phyloP scores from a whole-genome alignment of 2,888 invertebrate species.

The Agrypnus murinus region DNA sequence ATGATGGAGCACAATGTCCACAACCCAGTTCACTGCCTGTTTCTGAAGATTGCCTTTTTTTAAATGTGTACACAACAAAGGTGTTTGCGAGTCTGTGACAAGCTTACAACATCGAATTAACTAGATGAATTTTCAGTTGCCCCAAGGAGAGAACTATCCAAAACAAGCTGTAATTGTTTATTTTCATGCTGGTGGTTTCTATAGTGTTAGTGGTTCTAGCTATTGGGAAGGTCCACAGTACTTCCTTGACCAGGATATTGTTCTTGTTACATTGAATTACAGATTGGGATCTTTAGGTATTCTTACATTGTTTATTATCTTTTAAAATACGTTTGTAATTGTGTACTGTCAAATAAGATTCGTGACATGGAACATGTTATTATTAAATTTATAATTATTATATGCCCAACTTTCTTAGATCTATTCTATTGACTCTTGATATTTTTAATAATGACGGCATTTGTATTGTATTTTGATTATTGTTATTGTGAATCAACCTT shows the following conservation, averaged over 20 bases:
- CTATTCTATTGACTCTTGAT: no score
- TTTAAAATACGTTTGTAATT: neutral
- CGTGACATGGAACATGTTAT: no score
- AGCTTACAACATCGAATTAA: no score
- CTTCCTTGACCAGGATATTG: slow-evolving; percentile 78
- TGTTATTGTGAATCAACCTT: no score
- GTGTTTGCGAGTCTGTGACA: no score
- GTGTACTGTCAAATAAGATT: neutral
- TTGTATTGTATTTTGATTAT: no score
- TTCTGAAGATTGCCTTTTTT: slow-evolving; percentile 78
- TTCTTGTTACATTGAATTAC: slow-evolving; percentile 80
- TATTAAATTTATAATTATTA: no score
- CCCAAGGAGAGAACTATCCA: slow-evolving; percentile 55
- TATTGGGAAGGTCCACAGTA: slow-evolving; percentile 74
- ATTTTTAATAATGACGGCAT: neutral
- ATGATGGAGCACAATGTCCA: slow-evolving; percentile 66
- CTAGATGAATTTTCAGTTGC: slow-evolving; percentile 59
- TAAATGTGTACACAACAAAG: slow-evolving; percentile 77
- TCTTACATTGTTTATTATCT: no score
- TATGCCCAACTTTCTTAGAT: no score
- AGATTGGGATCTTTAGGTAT: slow-evolving; percentile 74
- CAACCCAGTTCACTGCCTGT: slow-evolving; percentile 67
- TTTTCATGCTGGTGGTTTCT: slow-evolving; percentile 78
- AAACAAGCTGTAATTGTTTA: slow-evolving; percentile 75
- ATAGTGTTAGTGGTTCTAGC: slow-evolving; percentile 75